Conservation (phyloP, 1,140 invertebrate species). For the Zaprionus vittiger region DNA sequence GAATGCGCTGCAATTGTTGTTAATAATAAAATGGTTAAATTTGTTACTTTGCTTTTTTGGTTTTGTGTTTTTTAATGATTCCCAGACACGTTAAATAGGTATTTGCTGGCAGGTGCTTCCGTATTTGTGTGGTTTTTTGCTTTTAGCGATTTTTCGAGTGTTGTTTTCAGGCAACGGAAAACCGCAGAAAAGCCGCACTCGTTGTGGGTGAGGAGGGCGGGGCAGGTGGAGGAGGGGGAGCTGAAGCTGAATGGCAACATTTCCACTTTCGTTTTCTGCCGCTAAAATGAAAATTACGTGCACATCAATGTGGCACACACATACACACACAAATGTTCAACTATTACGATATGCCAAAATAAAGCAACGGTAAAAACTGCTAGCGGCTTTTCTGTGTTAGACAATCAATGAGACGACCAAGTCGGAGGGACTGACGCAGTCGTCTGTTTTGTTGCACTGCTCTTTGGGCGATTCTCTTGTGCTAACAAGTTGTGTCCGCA, state of each 20-base stretch:
- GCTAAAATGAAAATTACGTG: constrained; percentile 71
- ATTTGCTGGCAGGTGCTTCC: constrained; percentile 28
- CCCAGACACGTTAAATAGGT: constrained; percentile 5
- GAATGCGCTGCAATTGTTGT: constrained; percentile 17
- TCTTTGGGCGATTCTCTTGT: constrained; percentile 28
- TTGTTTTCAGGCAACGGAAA: constrained; percentile 45
- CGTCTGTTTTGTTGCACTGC: constrained; percentile 8
- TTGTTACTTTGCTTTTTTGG: constrained; percentile 2
- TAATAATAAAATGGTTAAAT: constrained; percentile 17
- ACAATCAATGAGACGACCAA: constrained; percentile 25
- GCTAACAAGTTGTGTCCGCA: constrained; percentile 21
- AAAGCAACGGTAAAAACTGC: neutral
- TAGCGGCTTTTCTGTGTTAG: constrained; percentile 39
- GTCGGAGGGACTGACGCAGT: constrained; percentile 18
- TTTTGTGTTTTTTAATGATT: constrained; percentile 4
- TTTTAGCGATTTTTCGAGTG: constrained; percentile 40
- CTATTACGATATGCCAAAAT: constrained; percentile 35
- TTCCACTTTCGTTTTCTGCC: constrained; percentile 77
- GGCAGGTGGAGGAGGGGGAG: neutral
- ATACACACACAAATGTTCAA: neutral
- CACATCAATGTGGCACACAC: constrained; percentile 63
- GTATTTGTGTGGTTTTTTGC: constrained; percentile 29
- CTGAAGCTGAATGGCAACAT: constrained; percentile 56
- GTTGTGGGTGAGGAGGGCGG: neutral
- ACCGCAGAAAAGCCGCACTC: constrained; percentile 18